A percentile compares a stretch with the other conserved stretches of the same genome.
Conservation (phyloP, 1,140 invertebrate genomes). For the Subanguina moxae region DNA sequence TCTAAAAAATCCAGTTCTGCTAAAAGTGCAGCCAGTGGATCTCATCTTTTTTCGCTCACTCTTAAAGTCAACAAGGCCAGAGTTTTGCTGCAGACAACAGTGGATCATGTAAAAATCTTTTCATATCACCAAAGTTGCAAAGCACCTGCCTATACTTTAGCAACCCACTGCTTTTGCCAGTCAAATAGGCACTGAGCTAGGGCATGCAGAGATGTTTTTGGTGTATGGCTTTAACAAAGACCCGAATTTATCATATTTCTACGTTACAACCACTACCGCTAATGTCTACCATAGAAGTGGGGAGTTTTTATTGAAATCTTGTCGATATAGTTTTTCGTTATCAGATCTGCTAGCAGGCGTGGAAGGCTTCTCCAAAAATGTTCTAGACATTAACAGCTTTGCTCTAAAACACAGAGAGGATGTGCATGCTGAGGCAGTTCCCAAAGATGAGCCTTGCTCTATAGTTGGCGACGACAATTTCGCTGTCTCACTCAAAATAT, state of each 20-base stretch:
- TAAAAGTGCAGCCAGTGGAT: not conserved
- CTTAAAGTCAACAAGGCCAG: conserved; percentile 23
- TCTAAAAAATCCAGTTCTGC: too few relatives aligned
- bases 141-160: not conserved
- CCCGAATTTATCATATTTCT: conserved; percentile 35
- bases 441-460: conserved; percentile 25
- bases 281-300: conserved; percentile 40
- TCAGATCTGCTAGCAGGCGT: conserved; percentile 33
- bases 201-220: conserved; percentile 32
- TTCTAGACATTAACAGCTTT: conserved; percentile 20
- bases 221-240: conserved; percentile 43
- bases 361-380: conserved; percentile 23
- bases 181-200: conserved; percentile 18
- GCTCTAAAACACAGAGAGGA: conserved; percentile 3
- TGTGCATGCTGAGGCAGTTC: conserved; percentile 29
- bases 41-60: conserved; percentile 29
- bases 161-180: not conserved
- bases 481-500: conserved; percentile 43
- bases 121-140: not conserved
- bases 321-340: not conserved
- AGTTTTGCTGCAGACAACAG: conserved; percentile 30
- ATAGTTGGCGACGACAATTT: conserved; percentile 41
- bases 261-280: conserved; percentile 27
- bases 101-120: conserved; percentile 7
- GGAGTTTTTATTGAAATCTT: conserved; percentile 1